phyloP scores from a whole-genome alignment of 2,113 vertebrate species.

The Anhinga rufa region DNA sequence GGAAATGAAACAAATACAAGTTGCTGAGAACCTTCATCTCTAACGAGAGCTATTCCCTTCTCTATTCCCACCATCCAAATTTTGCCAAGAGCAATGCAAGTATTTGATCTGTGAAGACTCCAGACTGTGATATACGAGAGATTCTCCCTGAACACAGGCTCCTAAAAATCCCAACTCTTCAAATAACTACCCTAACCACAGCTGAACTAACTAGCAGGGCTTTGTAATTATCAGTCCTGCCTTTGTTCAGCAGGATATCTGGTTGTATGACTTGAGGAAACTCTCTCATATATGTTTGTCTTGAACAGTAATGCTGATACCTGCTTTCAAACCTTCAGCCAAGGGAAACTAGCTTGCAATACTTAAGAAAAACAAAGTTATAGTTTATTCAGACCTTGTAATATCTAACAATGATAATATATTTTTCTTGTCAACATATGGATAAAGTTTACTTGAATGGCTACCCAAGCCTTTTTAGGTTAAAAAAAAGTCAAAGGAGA shows the following conservation, averaged over 20 bases:
- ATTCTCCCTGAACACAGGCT: not conserved
- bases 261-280: not conserved
- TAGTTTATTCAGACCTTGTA: not conserved
- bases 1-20: not conserved
- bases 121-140: not conserved
- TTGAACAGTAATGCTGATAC: not conserved
- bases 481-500: not conserved
- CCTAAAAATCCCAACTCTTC: not conserved
- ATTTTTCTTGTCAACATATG: not conserved
- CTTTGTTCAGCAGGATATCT: not conserved
- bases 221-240: not conserved
- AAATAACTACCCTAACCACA: not conserved
- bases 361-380: not conserved
- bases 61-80: not conserved
- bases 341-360: not conserved
- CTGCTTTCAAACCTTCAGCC: not conserved
- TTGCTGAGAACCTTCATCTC: not conserved
- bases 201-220: not conserved
- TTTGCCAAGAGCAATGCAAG: not conserved
- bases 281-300: not conserved
- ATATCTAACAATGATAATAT: not conserved
- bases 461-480: not conserved
- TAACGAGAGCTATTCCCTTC: not conserved
- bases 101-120: not conserved
- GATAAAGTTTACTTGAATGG: not conserved